Percentiles rank a stretch among this genome's conserved stretches.
These are phyloP conservation scores for Pterocles burchelli DNA, from an alignment of 2,113 vertebrate genomes.

Conservation along the genomic window DNA sequence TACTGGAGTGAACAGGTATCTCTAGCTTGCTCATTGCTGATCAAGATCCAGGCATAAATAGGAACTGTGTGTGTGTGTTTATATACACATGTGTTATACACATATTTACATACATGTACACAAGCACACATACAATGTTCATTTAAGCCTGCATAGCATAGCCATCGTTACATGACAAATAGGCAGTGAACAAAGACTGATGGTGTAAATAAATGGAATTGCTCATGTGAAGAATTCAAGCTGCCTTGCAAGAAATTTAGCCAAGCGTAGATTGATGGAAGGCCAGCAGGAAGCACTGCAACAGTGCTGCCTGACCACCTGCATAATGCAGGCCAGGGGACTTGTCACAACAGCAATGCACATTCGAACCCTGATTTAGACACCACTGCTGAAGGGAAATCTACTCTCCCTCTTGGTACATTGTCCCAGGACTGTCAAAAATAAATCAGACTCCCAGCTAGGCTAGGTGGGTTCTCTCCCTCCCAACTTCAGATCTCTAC, in stretches of 20 bases:
- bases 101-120: background rate
- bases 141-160: background rate
- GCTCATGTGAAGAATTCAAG: background rate
- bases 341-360: background rate
- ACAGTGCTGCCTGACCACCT: background rate
- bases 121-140: background rate
- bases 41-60: background rate
- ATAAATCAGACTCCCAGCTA: background rate
- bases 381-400: background rate
- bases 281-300: background rate
- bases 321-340: background rate
- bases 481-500: background rate
- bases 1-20: background rate
- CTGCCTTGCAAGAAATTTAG: background rate
- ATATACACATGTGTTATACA: fast-evolving
- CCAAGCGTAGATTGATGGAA: fast-evolving
- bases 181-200: background rate
- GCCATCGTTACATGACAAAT: background rate
- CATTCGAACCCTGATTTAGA: background rate
- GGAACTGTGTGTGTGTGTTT: background rate
- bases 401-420: fast-evolving
- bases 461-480: background rate
- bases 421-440: background rate
- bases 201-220: background rate
- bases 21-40: background rate